Evolutionary conservation across 2,113 vertebrate species (phyloP).

Genomic region (Pachyramphus minor): DNA sequence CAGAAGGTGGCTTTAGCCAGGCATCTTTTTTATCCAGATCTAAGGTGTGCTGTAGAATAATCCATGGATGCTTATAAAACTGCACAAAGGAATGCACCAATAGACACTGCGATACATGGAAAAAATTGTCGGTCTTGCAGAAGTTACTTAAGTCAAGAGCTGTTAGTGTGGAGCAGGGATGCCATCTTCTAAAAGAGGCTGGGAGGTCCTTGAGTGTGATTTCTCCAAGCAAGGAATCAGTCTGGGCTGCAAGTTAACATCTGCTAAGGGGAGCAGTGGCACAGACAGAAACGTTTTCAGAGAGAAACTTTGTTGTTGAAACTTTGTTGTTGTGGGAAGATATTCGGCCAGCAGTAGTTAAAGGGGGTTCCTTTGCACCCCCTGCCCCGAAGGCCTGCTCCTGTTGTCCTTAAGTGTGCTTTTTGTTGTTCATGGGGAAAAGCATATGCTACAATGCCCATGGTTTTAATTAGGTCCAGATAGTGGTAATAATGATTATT

Average conservation of each 20-base stretch:
- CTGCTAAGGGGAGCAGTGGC: rapidly evolving
- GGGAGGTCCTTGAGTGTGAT: rapidly evolving
- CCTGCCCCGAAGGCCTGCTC: not conserved
- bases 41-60: not conserved
- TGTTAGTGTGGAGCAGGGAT: not conserved
- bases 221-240: not conserved
- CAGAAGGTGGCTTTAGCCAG: not conserved
- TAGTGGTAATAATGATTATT: not conserved
- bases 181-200: rapidly evolving
- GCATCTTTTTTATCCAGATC: not conserved
- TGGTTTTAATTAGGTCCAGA: not conserved
- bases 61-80: not conserved
- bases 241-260: not conserved
- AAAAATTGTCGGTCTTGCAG: rapidly evolving
- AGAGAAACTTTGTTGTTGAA: not conserved
- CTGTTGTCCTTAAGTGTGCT: not conserved
- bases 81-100: not conserved
- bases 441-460: too few species aligned
- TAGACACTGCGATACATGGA: rapidly evolving
- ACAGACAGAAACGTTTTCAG: rapidly evolving
- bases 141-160: not conserved
- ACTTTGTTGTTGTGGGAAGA: not conserved
- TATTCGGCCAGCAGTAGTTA: not conserved
- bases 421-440: not conserved
- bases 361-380: not conserved